These are phyloP conservation scores for Diachasmimorpha longicaudata DNA, from an alignment of 1,140 invertebrate species.

Conservation along the genomic window DNA sequence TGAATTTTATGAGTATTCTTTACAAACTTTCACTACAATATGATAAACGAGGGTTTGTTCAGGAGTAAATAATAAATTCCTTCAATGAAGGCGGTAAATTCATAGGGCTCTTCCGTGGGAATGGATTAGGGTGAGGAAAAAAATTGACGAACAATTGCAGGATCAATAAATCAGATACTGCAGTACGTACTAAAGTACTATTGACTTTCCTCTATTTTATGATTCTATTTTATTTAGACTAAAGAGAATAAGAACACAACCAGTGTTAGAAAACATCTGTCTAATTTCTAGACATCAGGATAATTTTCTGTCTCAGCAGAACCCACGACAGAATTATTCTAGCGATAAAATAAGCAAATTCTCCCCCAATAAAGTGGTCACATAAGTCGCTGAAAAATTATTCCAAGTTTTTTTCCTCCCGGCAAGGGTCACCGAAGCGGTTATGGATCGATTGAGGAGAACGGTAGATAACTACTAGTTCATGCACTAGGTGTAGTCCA, in stretches of 20 bases:
- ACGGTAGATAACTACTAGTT: not conserved
- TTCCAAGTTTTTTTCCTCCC: not conserved
- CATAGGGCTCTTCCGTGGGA: not conserved
- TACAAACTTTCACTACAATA: not conserved
- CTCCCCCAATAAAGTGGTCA: no score
- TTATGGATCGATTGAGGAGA: not conserved
- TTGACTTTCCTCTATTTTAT: no score
- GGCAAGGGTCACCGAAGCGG: not conserved
- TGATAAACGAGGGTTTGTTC: not conserved
- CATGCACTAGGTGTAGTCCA: not conserved
- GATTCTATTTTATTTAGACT: no score
- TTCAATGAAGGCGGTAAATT: not conserved
- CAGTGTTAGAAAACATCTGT: no score
- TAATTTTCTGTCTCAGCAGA: no score
- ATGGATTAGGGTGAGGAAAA: not conserved
- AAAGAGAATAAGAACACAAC: no score
- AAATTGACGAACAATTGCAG: not conserved
- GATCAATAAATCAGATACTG: not conserved
- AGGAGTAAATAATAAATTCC: not conserved
- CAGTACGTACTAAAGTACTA: no score
- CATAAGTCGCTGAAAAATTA: not conserved
- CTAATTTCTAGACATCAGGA: no score
- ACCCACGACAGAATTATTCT: no score
- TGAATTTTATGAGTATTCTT: not conserved
- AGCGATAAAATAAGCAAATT: no score